Conservation (phyloP, 2,888 invertebrate genomes). For the Cordilura impudica region DNA sequence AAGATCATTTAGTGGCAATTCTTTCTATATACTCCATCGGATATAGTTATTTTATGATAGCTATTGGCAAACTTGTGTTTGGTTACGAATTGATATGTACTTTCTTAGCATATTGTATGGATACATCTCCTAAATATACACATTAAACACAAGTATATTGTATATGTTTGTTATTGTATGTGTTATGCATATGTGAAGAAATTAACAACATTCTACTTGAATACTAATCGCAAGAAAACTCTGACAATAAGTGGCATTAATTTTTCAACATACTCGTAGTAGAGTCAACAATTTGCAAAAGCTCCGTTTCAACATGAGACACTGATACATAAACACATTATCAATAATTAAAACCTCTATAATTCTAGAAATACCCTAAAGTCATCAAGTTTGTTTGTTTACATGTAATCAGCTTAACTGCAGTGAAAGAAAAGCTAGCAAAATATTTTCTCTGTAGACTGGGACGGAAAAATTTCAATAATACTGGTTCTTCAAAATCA, state of each 20-base stretch:
- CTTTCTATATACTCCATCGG: too few relatives aligned
- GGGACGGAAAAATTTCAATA: too few relatives aligned
- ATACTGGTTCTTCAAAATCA: too few relatives aligned
- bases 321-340: constrained; percentile 28
- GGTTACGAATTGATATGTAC: too few relatives aligned
- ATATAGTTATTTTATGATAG: too few relatives aligned
- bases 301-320: neutral
- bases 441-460: too few relatives aligned
- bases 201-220: constrained; percentile 40
- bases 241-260: constrained; percentile 60
- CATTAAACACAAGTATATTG: neutral
- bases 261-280: constrained; percentile 60
- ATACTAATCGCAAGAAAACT: constrained; percentile 52
- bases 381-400: constrained; percentile 38
- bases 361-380: constrained; percentile 29
- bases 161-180: neutral
- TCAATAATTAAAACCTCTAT: constrained; percentile 59
- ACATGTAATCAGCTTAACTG: constrained; percentile 24
- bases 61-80: too few relatives aligned
- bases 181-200: constrained; percentile 29
- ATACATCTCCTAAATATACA: constrained; percentile 29
- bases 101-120: neutral
- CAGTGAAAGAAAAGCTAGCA: constrained; percentile 33
- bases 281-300: constrained; percentile 55
- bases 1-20: neutral